A percentile compares a stretch with the other conserved stretches of the same genome.
These are phyloP conservation scores for Elachura formosa DNA, from an alignment of 2,113 vertebrate species.

Conservation along the genomic window DNA sequence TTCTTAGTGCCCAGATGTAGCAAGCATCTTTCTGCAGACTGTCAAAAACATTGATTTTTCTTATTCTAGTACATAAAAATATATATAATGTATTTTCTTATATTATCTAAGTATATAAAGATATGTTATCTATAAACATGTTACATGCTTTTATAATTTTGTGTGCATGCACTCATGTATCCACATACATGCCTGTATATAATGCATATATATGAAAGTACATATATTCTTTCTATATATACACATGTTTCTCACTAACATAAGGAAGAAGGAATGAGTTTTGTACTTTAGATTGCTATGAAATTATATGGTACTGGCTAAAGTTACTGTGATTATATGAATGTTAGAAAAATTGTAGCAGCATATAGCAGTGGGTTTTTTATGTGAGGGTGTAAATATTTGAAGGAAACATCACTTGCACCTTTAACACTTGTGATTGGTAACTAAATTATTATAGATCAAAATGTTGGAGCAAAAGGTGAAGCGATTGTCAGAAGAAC, in stretches of 20 bases:
- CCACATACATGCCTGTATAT: no score
- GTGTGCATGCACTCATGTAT: not conserved
- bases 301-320: not conserved
- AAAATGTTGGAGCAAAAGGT: conserved; percentile 80
- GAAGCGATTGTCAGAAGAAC: conserved; percentile 85
- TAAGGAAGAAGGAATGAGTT: not conserved
- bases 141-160: not conserved
- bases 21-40: not conserved
- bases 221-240: not conserved
- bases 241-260: not conserved
- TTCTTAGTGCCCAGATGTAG: not conserved
- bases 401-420: not conserved
- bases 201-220: not conserved
- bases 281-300: not conserved
- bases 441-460: conserved; percentile 65
- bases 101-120: no score
- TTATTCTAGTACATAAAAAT: no score
- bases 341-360: not conserved
- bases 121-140: not conserved
- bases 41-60: not conserved
- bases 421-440: not conserved
- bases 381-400: not conserved
- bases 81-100: not conserved
- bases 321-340: not conserved
- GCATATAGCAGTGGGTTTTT: not conserved